Evolutionary conservation across 2,113 vertebrate species (phyloP), one percentile per base, ranked within the genome.

Genomic region (Bostrychus sinensis): DNA sequence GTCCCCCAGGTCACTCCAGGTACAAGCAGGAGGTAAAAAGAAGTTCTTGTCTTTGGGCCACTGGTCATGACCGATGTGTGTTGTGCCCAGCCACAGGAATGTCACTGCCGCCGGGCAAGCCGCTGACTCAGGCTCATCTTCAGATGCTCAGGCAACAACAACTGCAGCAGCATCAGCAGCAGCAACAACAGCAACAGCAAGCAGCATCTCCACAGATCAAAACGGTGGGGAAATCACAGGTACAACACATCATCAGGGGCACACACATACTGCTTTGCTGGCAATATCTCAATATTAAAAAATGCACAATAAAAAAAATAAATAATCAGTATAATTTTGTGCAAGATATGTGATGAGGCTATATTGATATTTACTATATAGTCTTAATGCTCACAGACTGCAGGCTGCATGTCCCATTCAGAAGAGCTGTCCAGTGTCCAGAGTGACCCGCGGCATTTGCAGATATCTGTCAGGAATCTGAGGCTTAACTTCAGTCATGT

Each of bases 141-240:
- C 96, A 97, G 89, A 70, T 92, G 42, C 82, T 98, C 36, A 89
- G 96, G 42, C 92, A 96, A 61, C 96, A 95, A 66, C 94, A 92
- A 51, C 85, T 91, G 48, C 94, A 94, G 70, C 83, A 81, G 91
- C 70, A n/a, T n/a, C n/a, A n/a, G 67, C 72, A 74, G 71, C 93
- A 91, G 25, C 90, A 91, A 32, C 93, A 94, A 54, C 91, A 92
- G 54, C 93, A 93, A 19, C 86, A 90, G 46, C 91, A 91, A 66
- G 76, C 80, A 7, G 81, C 91, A 23, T 93, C 94, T 4, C 91
- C 94, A 37, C 95, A 95, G 84, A 93, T 94, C 62, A 96, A 97
- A 89, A 72, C 91, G 7, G 93, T 92, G 0, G 88, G 89, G 39
- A 97, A 96, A 57, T 62, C 94, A 55, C 94, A 94, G 93, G 91